phyloP scores from a whole-genome alignment of 2,797 vertebrate genomes.

The Halcyon leucocephala region DNA sequence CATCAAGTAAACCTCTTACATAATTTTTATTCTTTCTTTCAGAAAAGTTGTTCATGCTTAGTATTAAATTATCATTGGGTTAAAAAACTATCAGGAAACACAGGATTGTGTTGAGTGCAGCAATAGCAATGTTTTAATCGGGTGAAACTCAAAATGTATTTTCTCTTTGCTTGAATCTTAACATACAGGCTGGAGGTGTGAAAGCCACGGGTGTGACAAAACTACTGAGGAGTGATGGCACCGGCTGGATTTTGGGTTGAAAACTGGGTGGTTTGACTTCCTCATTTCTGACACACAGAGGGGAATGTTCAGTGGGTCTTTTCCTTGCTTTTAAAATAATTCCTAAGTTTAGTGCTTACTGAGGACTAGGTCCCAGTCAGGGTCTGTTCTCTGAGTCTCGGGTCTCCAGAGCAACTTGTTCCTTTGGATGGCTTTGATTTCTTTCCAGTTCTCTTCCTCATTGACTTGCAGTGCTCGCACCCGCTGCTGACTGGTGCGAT shows the following conservation, averaged over 20 bases:
- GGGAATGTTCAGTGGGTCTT: not conserved
- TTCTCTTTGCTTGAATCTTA: not conserved
- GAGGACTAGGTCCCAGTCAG: not conserved
- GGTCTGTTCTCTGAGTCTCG: not conserved
- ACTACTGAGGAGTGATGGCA: not conserved
- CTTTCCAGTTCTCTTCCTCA: not conserved
- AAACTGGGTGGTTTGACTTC: not conserved
- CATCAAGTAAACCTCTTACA: not conserved
- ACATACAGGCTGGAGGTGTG: not conserved
- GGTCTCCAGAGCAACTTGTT: not conserved
- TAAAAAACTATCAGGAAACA: not conserved
- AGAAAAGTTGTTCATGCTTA: not conserved
- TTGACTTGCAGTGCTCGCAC: not conserved
- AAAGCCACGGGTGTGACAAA: constrained; percentile 1
- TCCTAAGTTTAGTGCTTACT: not conserved
- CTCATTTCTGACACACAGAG: not conserved
- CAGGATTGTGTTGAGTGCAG: not conserved
- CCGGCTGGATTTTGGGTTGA: not conserved
- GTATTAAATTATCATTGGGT: not conserved
- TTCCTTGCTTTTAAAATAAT: not conserved
- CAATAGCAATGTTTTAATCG: not conserved
- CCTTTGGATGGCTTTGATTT: not conserved
- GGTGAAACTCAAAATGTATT: not conserved
- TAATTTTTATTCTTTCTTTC: not conserved
- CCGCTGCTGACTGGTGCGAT: not conserved